A percentile compares a stretch with the other conserved stretches of the same genome.
These are phyloP conservation scores for Sporophila hypoxantha DNA, from an alignment of 2,113 vertebrate species.

Conservation along the genomic window DNA sequence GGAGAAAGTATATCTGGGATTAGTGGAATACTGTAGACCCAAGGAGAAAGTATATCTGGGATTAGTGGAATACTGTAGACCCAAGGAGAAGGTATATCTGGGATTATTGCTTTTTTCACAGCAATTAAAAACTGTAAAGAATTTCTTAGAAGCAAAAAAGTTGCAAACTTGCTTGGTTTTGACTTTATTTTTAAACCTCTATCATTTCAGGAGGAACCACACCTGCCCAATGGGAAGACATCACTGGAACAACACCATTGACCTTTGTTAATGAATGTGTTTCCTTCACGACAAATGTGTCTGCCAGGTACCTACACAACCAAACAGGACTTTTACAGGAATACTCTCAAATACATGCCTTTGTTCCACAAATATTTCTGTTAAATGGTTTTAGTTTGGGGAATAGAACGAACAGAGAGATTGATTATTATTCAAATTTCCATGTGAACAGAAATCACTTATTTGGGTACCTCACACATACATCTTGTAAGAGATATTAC, in stretches of 20 bases:
- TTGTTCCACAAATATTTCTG: background rate
- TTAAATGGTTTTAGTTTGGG: background rate
- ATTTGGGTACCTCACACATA: background rate
- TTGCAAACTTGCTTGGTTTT: background rate
- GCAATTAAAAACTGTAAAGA: background rate
- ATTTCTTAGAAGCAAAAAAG: background rate
- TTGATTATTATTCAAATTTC: background rate
- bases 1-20: background rate
- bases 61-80: background rate
- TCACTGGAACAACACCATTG: constrained; percentile 93
- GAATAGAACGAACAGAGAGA: background rate
- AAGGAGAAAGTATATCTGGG: background rate
- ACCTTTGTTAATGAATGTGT: constrained; percentile 94
- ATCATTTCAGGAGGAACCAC: constrained; percentile 86
- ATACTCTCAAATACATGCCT: background rate
- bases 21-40: background rate
- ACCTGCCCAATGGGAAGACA: constrained; percentile 97
- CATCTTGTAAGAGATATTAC: background rate
- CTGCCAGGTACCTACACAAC: constrained; percentile 79
- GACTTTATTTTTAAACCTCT: background rate
- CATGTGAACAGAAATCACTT: background rate
- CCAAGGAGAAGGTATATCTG: background rate
- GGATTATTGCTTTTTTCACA: background rate
- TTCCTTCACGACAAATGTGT: constrained; percentile 97
- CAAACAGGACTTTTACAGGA: background rate